Evolutionary conservation across 1,140 invertebrate genomes (phyloP), one percentile per base, ranked within the genome.

Genomic region (Rhagoletis pomonella): DNA sequence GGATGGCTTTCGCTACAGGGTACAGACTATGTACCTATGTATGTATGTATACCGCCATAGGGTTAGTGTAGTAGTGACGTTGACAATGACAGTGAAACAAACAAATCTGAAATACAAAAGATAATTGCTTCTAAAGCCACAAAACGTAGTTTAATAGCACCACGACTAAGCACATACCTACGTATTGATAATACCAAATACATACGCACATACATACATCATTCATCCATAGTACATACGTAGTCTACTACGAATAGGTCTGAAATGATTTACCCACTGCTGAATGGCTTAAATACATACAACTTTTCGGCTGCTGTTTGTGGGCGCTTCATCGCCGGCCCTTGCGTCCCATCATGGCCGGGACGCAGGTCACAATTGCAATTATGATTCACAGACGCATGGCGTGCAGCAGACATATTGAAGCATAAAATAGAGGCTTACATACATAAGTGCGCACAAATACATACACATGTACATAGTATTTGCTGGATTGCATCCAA

Each of bases 101-200:
- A 81, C 73, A 81, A 81, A 81, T 86, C 44, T 17, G 14, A 47
- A 86, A 44, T 62, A 65, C 85, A 64, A 65, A 65, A 86, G 85
- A 86, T 86, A 86, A 86, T 86, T 86, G 85, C 85, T 62, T 86
- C 59, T 62, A 62, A 65, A 62, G 85, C 85, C 85, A 65, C 58
- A 86, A 86, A 81, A 81, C 73, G 73, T 81, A 81, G 73, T 81
- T 81, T 55, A 81, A 81, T 81, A n/a, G 73, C 73, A 47, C 50
- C 73, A 81, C 47, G 50, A 55, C 17, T 19, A 55, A 58, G n/a
- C 44, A 10, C 29, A 39, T 29, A 0, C 29, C 0, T 29, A 29
- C 29, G 62, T 12, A n/a, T 17, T 12, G 62, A 14, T 4, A n/a
- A 4, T 64, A 29, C 9, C 62, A 64, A n/a, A n/a, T n/a, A 64